Evolutionary conservation across 2,888 invertebrate genomes (phyloP).

Genomic region (Papilio demoleus): DNA sequence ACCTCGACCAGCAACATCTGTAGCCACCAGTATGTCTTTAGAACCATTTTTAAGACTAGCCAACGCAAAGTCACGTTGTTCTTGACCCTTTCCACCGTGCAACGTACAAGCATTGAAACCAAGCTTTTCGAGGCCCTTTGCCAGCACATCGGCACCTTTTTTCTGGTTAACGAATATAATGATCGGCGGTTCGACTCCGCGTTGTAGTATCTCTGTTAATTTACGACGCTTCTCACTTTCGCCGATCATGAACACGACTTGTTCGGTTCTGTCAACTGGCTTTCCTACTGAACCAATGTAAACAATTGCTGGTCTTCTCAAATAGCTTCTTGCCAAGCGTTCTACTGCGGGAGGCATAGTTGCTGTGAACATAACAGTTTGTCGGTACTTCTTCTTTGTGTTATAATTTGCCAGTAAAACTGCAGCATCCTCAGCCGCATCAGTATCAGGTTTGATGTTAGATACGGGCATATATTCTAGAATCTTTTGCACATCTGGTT

Average conservation of each 20-base stretch:
- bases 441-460: conserved; percentile 98
- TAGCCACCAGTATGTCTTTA: conserved; percentile 99
- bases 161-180: conserved; percentile 99
- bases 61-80: conserved; percentile 99
- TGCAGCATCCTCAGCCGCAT: conserved; percentile 98
- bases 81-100: conserved; percentile 99
- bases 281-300: conserved; percentile 98
- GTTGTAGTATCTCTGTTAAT: conserved; percentile 94
- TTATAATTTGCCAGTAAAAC: conserved; percentile 96
- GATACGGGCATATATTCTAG: conserved; percentile 99
- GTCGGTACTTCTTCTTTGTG: conserved; percentile 97
- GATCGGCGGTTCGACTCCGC: conserved; percentile 97
- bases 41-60: conserved; percentile 97
- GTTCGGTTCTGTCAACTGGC: conserved; percentile 98
- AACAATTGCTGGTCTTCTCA: conserved; percentile 97
- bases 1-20: conserved; percentile 99
- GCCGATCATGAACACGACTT: conserved; percentile 97
- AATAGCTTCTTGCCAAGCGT: conserved; percentile 95
- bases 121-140: conserved; percentile 97
- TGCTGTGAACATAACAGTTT: conserved; percentile 99
- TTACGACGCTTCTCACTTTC: conserved; percentile 98
- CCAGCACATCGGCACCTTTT: conserved; percentile 99
- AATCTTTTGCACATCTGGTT: conserved; percentile 98
- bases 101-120: conserved; percentile 98
- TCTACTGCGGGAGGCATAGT: conserved; percentile 99